Evolutionary conservation across 2,113 vertebrate genomes (phyloP).

Genomic region (Aleadryas rufinucha): DNA sequence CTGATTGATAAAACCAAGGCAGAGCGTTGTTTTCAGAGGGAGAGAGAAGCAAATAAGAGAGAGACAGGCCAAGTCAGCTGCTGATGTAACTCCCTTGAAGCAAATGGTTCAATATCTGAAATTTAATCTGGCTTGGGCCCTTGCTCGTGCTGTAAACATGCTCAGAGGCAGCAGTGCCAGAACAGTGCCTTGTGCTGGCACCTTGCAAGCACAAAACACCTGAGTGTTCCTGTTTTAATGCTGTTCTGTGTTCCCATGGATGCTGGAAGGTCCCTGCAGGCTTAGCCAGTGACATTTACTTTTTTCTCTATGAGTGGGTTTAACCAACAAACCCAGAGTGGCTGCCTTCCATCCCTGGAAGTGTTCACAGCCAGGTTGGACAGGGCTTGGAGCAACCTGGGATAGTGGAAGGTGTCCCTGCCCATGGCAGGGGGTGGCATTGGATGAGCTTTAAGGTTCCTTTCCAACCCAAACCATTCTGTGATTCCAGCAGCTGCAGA

Average conservation of each 20-base stretch:
- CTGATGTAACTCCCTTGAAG: neutral
- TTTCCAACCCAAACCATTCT: neutral
- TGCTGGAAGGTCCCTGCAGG: neutral
- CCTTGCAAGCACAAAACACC: neutral
- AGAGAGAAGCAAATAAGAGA: neutral
- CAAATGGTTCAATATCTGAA: constrained; percentile 11
- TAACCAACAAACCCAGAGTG: neutral
- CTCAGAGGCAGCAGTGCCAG: neutral
- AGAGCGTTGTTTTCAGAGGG: neutral
- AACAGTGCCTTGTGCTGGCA: neutral
- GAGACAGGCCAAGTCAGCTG: neutral
- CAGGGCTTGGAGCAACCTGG: neutral
- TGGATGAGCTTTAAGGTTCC: neutral
- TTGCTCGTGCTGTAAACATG: neutral
- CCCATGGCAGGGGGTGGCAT: neutral
- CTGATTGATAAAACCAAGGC: neutral
- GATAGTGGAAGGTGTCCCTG: neutral
- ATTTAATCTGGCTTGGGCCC: neutral
- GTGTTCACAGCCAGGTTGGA: neutral
- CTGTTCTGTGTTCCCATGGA: rapidly evolving
- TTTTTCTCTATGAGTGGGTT: neutral
- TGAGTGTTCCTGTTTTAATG: neutral
- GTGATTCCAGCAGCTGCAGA: neutral
- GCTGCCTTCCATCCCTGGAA: neutral
- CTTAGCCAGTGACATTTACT: neutral